Evolutionary conservation across 2,113 vertebrate genomes (phyloP).

Genomic region (Rhinogobius similis): DNA sequence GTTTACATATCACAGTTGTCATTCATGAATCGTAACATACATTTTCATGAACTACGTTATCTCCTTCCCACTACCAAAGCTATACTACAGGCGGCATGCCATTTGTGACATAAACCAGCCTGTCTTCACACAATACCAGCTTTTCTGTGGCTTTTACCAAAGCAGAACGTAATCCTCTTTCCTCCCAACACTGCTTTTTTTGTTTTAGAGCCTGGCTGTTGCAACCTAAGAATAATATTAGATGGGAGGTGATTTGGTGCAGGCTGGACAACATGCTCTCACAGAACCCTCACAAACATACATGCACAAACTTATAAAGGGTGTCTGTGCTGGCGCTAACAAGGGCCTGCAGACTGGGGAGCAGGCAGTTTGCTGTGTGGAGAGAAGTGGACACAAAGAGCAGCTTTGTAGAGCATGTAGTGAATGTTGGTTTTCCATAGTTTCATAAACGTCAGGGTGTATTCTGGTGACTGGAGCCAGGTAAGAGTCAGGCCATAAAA

Average conservation of each 20-base stretch:
- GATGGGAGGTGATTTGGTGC: constrained; percentile 20
- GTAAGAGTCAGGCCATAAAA: constrained; percentile 34
- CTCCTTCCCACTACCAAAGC: background rate
- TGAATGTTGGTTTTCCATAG: constrained; percentile 59
- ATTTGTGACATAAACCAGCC: constrained; percentile 15
- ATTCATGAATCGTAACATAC: background rate
- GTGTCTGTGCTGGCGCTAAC: constrained; percentile 43
- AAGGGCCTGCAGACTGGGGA: constrained; percentile 49
- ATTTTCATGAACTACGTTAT: background rate
- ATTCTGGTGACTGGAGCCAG: constrained; percentile 41
- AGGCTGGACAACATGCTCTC: constrained; percentile 14
- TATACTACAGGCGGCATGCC: background rate
- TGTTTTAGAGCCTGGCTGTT: constrained; percentile 4
- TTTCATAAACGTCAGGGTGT: constrained; percentile 53
- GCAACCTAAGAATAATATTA: constrained; percentile 23
- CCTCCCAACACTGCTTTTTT: constrained; percentile 27
- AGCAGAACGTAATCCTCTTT: constrained; percentile 38
- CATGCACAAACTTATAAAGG: constrained; percentile 24
- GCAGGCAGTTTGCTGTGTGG: constrained; percentile 36
- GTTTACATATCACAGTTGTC: background rate
- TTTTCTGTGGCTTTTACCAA: constrained; percentile 3
- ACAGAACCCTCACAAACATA: constrained; percentile 12
- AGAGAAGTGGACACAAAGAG: constrained; percentile 51
- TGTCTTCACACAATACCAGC: constrained; percentile 12
- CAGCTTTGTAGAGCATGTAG: constrained; percentile 52